phyloP scores from a whole-genome alignment of 1,140 invertebrate species.

The Pseudomyrmex concolor region DNA sequence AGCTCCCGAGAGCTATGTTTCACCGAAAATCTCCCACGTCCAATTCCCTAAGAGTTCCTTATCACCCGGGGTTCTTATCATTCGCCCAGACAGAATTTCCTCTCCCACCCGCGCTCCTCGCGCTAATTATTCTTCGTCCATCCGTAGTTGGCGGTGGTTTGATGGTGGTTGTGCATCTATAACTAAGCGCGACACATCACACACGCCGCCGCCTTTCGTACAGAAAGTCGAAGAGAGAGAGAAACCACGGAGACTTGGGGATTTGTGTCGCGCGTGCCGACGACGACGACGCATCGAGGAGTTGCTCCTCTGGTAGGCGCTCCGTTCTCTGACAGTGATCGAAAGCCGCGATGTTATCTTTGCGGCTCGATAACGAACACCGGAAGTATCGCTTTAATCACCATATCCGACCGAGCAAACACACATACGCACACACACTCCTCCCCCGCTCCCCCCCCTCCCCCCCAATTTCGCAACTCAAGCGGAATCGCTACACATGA shows the following conservation, averaged over 20 bases:
- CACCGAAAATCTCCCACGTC: constrained; percentile 33
- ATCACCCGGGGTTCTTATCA: constrained; percentile 30
- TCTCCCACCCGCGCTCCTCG: background rate
- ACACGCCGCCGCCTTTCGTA: background rate
- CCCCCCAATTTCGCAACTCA: constrained; percentile 64
- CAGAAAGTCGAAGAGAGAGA: background rate
- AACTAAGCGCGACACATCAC: constrained; percentile 28
- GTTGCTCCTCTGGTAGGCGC: constrained; percentile 64
- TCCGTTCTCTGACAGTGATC: constrained; percentile 78
- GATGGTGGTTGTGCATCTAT: constrained; percentile 38
- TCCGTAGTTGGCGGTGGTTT: background rate
- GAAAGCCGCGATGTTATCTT: constrained; percentile 79
- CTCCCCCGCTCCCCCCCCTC: background rate
- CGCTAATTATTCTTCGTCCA: constrained; percentile 55
- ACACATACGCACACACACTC: too few species aligned
- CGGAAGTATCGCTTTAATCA: constrained; percentile 83
- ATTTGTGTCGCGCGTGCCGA: constrained; percentile 38
- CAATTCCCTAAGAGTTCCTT: constrained; percentile 33
- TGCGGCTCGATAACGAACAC: constrained; percentile 76
- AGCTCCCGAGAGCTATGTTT: constrained; percentile 1
- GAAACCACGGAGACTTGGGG: background rate
- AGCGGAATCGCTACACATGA: constrained; percentile 13
- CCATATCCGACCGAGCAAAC: constrained; percentile 77
- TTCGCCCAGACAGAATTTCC: constrained; percentile 12
- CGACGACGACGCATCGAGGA: constrained; percentile 44